A percentile compares a stretch with the other conserved stretches of the same genome.
Conservation (phyloP, 2,113 vertebrate species). For the Reinhardtius hippoglossoides region DNA sequence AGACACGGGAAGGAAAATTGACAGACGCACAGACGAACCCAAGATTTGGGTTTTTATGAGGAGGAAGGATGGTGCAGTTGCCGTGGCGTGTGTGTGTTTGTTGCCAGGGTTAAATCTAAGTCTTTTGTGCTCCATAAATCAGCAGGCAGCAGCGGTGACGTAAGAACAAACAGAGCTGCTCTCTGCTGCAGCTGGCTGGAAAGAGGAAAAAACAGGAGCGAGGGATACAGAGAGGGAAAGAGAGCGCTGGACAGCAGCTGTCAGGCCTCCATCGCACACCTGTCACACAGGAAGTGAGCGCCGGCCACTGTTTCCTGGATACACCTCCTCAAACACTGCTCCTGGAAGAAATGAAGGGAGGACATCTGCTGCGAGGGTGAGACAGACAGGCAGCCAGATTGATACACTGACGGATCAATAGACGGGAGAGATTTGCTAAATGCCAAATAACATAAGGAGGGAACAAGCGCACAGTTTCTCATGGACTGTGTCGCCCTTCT, state of each 20-base stretch:
- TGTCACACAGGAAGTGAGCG: slow-evolving; percentile 85
- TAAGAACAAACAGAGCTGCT: slow-evolving; percentile 80
- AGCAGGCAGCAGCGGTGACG: slow-evolving; percentile 76
- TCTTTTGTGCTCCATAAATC: slow-evolving; percentile 83
- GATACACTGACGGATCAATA: slow-evolving; percentile 49
- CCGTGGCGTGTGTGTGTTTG: slow-evolving; percentile 42
- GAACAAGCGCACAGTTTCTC: slow-evolving; percentile 25
- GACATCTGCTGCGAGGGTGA: slow-evolving; percentile 64
- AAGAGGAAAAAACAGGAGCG: slow-evolving; percentile 65
- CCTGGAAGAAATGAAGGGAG: slow-evolving; percentile 66
- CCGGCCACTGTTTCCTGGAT: slow-evolving; percentile 84
- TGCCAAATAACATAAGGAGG: slow-evolving; percentile 25
- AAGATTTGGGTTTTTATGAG: slow-evolving; percentile 29
- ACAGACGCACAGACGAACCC: background rate
- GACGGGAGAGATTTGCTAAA: slow-evolving; percentile 25
- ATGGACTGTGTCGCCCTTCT: slow-evolving; percentile 25
- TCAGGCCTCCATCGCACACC: slow-evolving; percentile 82
- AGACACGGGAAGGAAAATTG: slow-evolving; percentile 11
- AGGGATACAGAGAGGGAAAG: slow-evolving; percentile 59
- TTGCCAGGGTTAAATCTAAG: slow-evolving; percentile 76
- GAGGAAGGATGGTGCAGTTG: slow-evolving; percentile 51
- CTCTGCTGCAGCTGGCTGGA: slow-evolving; percentile 81
- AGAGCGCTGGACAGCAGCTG: slow-evolving; percentile 82
- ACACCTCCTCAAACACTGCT: slow-evolving; percentile 82
- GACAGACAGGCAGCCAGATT: slow-evolving; percentile 19